Evolutionary conservation across 2,888 invertebrate species (phyloP), one percentile per base, ranked within the genome.

Genomic region (Conchocele bisecta): DNA sequence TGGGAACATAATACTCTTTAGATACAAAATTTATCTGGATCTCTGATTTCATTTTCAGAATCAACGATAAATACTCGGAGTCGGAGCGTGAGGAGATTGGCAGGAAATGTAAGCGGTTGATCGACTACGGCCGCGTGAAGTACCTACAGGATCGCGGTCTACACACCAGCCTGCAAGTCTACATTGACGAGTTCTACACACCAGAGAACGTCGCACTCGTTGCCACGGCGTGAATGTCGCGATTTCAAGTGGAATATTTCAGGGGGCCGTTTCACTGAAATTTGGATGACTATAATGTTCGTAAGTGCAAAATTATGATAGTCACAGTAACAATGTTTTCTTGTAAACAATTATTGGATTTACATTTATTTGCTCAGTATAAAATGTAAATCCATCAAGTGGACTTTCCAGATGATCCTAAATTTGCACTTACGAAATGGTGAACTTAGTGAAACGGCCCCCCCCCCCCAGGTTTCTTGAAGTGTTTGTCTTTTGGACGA

Each of bases 181-280:
- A 95, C 87, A 95, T 95, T 57, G 92, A 93, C 7, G 86, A 91
- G 3, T 91, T 92, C 22, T 92, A 95, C 11, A 95, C 96, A 0
- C 92, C 94, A 31, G 97, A 97, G 91, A 97, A 97, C 92, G 93
- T 95, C 57, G 95, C 95, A 87, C 93, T 97, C 58, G 90, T 96
- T 33, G 96, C 94, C 13, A 56, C 53, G 33, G 37, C 56, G 37
- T 13, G 1, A 17, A n/a, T 17, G 31, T 15, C 17, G n/a, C 13
- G 28, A 13, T 7, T 29, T 29, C 39, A 13, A 13, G 15, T 57
- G 41, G 2, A 26, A 28, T 2, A 6, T 17, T 22, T 22, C 24
- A 37, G 22, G 1, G n/a, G n/a, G n/a, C n/a, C n/a, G n/a, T n/a
- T n/a, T n/a, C n/a, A n/a, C n/a, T n/a, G n/a, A n/a, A n/a, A n/a